Evolutionary conservation across 2,113 vertebrate genomes (phyloP).

Genomic region (Myxocyprinus asiaticus): DNA sequence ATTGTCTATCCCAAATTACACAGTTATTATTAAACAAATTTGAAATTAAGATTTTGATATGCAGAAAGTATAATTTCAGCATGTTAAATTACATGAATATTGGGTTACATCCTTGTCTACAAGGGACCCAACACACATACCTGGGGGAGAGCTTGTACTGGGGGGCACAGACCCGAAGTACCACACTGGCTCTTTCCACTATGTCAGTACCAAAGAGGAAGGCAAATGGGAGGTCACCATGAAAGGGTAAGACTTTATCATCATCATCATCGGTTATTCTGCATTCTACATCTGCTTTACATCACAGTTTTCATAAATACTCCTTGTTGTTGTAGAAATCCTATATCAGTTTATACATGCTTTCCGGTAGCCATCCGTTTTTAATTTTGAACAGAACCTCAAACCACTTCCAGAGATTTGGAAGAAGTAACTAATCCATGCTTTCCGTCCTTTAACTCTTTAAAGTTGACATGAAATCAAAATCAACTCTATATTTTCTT

Average conservation of each 20-base stretch:
- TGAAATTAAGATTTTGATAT: too few species aligned
- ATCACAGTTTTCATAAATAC: conserved; percentile 10
- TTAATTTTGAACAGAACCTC: conserved; percentile 1
- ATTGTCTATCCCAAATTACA: too few species aligned
- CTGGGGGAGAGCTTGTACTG: conserved; percentile 89
- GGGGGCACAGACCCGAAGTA: conserved; percentile 91
- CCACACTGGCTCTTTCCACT: conserved; percentile 89
- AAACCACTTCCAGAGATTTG: conserved; percentile 15
- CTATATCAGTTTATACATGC: background rate
- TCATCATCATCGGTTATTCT: background rate
- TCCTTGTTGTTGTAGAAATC: background rate
- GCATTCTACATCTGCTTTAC: conserved; percentile 7
- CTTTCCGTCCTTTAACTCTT: background rate
- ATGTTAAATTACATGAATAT: background rate
- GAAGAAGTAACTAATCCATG: background rate
- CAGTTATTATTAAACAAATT: too few species aligned
- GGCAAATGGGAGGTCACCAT: conserved; percentile 90
- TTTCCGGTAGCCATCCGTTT: conserved; percentile 9
- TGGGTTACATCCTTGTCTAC: background rate
- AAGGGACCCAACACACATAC: conserved; percentile 80
- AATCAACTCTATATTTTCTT: too few species aligned
- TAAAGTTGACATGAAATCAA: too few species aligned
- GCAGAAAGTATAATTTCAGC: background rate
- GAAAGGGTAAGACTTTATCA: conserved; percentile 82
- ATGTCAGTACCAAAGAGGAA: conserved; percentile 77